phyloP scores from a whole-genome alignment of 2,113 vertebrate species.

The Sclerurus mexicanus region DNA sequence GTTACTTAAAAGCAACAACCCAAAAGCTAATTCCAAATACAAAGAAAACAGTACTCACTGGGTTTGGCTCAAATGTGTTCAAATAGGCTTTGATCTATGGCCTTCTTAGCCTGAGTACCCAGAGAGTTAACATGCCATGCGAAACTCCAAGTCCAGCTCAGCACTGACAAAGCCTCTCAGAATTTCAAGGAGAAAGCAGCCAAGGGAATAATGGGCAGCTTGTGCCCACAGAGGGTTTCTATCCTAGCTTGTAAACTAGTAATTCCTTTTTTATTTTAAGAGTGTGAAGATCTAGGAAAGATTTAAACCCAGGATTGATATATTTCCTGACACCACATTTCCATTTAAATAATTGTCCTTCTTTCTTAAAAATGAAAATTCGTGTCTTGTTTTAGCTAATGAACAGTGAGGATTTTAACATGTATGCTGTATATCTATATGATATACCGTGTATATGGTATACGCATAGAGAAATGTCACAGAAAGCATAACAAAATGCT shows the following conservation, averaged over 20 bases:
- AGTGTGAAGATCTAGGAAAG: not conserved
- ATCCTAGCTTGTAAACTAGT: not conserved
- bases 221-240: not conserved
- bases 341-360: not conserved
- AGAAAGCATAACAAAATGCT: not conserved
- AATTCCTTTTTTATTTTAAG: not conserved
- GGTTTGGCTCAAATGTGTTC: not conserved
- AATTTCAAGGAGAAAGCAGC: not conserved
- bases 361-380: not conserved
- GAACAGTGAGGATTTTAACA: not conserved
- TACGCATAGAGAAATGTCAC: not conserved
- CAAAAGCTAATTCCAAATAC: constrained; percentile 32
- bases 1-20: not conserved
- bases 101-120: not conserved
- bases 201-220: not conserved
- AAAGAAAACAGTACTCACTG: not conserved
- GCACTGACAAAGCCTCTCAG: not conserved
- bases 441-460: not conserved
- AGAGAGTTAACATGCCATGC: not conserved
- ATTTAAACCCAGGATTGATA: not conserved
- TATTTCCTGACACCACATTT: not conserved
- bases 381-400: not conserved
- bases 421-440: too few relatives aligned
- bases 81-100: not conserved
- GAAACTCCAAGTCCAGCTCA: not conserved